phyloP scores from a whole-genome alignment of 2,888 invertebrate species.

The Tenodera sinensis region DNA sequence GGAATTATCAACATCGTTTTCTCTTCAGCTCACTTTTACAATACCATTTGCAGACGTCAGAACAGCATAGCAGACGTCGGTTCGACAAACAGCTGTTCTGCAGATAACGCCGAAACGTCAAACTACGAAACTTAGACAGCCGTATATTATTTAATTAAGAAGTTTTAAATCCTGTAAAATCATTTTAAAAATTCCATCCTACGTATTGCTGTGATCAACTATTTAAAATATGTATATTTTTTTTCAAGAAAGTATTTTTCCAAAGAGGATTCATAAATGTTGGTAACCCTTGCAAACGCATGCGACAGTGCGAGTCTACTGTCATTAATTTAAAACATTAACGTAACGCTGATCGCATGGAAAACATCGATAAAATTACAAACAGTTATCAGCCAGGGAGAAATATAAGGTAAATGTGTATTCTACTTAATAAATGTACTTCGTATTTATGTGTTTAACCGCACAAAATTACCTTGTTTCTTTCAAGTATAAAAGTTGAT shows the following conservation, averaged over 20 bases:
- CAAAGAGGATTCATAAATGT: background rate
- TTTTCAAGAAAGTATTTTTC: background rate
- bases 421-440: background rate
- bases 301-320: conserved; percentile 1
- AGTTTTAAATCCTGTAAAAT: background rate
- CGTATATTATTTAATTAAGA: background rate
- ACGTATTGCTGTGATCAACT: too few relatives aligned
- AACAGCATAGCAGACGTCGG: background rate
- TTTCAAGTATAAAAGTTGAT: too few relatives aligned
- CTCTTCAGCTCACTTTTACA: background rate
- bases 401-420: background rate
- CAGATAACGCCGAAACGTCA: background rate
- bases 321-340: background rate
- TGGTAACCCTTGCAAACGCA: background rate
- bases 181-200: too few relatives aligned
- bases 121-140: background rate
- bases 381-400: background rate
- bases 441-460: too few relatives aligned
- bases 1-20: background rate
- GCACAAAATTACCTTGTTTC: too few relatives aligned
- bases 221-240: background rate
- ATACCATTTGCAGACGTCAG: background rate
- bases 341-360: background rate
- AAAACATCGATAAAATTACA: background rate
- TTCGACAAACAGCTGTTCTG: background rate